Evolutionary conservation across 2,888 invertebrate species (phyloP), one percentile per base, ranked within the genome.

Genomic region (Tholera decimalis): DNA sequence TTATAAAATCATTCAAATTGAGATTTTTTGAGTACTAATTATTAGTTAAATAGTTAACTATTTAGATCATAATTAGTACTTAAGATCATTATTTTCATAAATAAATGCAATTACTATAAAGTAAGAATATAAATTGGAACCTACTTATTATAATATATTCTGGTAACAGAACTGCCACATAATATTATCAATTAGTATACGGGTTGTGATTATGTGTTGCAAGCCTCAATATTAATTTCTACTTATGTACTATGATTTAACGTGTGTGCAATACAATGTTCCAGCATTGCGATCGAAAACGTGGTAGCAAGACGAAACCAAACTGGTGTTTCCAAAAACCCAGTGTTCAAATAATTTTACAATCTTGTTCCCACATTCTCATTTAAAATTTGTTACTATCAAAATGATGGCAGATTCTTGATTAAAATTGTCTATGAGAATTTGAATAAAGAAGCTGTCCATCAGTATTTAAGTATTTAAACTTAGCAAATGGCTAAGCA

Each of bases 211-310:
- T 54, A 59, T 0, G 55, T 67, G 60, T 37, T 6, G 26, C 26
- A 61, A 73, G 68, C 71, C 71, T 73, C 73, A 43, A 39, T 54
- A 35, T 66, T 44, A 73, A 18, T 46, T 39, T 5, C 2, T 39
- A 54, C 24, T 60, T 46, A 46, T 8, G 8, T 46, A 35, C 22
- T 64, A 44, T 24, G 6, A 28, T 39, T 24, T 28, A 15, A 8
- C 20, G 58, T 24, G 15, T 13, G 18, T 2, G 33, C 33, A 5
- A 30, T 30, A 33, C 1, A 18, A 53, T 0, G 1, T 5, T 18
- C 6, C 4, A n/a, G 5, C 43, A 15, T 22, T 0, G n/a, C 13
- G 7, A n/a, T 50, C 20, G 43, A 47, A 64, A 47, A 28, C 5
- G n/a, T 8, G 15, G 13, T 26, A 64, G 11, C 11, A 4, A 28